Evolutionary conservation across 2,888 invertebrate genomes (phyloP).

Genomic region (Cantharis rufa): DNA sequence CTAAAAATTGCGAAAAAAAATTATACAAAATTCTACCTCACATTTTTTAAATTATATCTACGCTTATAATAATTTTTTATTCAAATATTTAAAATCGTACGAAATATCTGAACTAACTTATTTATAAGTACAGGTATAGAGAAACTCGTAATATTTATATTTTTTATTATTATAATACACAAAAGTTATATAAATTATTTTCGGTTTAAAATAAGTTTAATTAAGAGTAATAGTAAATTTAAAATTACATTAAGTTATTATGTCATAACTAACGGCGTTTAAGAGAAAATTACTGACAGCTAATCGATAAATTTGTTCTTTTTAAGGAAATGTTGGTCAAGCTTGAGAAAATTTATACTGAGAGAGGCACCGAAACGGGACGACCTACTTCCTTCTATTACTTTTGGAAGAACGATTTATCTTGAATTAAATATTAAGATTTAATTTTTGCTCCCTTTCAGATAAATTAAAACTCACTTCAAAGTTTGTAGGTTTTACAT

Average conservation of each 20-base stretch:
- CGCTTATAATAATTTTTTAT: neutral
- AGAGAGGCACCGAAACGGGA: constrained; percentile 12
- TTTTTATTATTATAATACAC: neutral
- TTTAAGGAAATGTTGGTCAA: constrained; percentile 1
- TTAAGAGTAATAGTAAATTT: neutral
- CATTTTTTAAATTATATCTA: too few species aligned
- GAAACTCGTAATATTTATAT: too few species aligned
- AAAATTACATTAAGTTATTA: neutral
- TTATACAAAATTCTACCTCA: too few species aligned
- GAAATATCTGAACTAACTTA: neutral
- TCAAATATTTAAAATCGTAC: neutral
- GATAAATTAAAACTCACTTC: neutral
- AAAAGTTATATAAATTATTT: neutral
- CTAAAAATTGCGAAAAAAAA: too few species aligned
- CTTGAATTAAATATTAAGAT: constrained; percentile 8
- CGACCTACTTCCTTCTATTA: constrained; percentile 14
- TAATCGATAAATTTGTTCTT: neutral
- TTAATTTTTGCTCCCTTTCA: neutral
- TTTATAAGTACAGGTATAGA: neutral
- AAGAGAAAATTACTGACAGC: neutral
- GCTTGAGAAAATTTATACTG: constrained; percentile 14
- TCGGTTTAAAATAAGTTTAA: neutral
- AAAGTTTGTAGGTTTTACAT: neutral
- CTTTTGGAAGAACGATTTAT: constrained; percentile 5
- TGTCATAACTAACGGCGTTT: neutral